Percentiles rank a stretch among this genome's conserved stretches.
phyloP scores from a whole-genome alignment of 1,140 invertebrate genomes.

The Dendrolimus kikuchii region DNA sequence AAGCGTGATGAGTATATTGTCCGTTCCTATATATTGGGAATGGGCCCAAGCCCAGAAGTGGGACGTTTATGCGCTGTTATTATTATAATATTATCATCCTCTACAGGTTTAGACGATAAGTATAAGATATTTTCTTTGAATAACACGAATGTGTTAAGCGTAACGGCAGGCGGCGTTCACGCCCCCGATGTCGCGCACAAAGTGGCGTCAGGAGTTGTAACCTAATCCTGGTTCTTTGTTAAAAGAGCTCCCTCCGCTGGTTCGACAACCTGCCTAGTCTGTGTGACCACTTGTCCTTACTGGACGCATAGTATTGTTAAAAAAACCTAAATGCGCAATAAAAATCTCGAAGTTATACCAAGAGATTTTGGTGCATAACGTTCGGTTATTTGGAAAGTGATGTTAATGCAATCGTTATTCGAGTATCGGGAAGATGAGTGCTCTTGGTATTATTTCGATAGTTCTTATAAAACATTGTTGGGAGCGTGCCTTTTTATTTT shows the following conservation, averaged over 20 bases:
- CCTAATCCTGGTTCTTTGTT: conserved; percentile 43
- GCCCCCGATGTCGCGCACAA: conserved; percentile 39
- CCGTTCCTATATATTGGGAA: too few relatives aligned
- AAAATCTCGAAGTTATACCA: conserved; percentile 9
- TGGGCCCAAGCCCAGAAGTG: too few relatives aligned
- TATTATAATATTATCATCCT: neutral
- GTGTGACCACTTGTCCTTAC: conserved; percentile 39
- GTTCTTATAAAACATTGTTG: conserved; percentile 67
- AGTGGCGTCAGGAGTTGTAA: conserved; percentile 37
- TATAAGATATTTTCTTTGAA: too few relatives aligned
- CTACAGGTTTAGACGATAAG: neutral
- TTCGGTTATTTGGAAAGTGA: conserved; percentile 20
- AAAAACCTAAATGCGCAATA: conserved; percentile 32
- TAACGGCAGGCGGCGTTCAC: conserved; percentile 29
- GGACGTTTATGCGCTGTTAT: neutral
- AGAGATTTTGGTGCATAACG: conserved; percentile 36
- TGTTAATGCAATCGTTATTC: conserved; percentile 26
- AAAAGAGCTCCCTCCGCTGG: conserved; percentile 18
- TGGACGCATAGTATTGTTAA: conserved; percentile 37
- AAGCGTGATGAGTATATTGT: too few relatives aligned
- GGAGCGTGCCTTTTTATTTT: conserved; percentile 67
- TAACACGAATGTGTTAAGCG: conserved; percentile 11
- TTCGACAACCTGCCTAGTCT: conserved; percentile 58
- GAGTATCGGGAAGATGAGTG: conserved; percentile 62
- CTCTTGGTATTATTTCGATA: conserved; percentile 69